Evolutionary conservation across 23 tunicate genomes (phyloP).

Genomic region (Diplosoma virens): DNA sequence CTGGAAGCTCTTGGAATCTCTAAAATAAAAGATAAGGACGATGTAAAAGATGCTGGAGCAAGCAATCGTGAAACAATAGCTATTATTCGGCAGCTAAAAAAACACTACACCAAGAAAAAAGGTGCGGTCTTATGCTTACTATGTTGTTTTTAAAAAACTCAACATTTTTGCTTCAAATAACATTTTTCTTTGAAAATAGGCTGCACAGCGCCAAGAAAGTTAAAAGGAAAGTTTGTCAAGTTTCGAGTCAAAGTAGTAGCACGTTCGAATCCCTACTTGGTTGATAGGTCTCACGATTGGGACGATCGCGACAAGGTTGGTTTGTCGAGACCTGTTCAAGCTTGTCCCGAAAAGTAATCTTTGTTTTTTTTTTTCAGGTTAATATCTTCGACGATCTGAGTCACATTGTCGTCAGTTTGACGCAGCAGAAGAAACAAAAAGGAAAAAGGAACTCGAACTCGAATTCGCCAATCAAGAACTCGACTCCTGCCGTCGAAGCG

Average conservation of each 20-base stretch:
- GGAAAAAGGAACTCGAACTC: neutral
- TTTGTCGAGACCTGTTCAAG: neutral
- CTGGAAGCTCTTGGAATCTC: constrained; percentile 23
- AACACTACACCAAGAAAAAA: too few species aligned
- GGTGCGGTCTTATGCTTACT: too few species aligned
- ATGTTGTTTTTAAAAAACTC: too few species aligned
- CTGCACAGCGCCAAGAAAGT: too few species aligned
- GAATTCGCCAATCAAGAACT: neutral
- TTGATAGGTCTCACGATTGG: constrained; percentile 36
- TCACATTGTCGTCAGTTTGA: constrained; percentile 55
- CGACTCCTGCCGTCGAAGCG: constrained; percentile 35
- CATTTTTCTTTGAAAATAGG: too few species aligned
- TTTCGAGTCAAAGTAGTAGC: constrained; percentile 29
- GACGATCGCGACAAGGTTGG: neutral
- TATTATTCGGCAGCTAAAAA: neutral
- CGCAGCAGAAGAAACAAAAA: neutral
- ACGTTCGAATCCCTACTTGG: constrained; percentile 19
- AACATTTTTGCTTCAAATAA: too few species aligned
- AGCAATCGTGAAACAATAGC: neutral
- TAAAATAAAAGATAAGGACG: neutral
- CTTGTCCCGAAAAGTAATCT: neutral
- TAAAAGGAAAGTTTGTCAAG: constrained; percentile 13
- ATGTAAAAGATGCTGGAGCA: neutral
- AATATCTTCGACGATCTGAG: constrained; percentile 33
- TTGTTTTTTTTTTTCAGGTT: constrained; percentile 14